Conservation (phyloP, 2,888 invertebrate genomes). For the Cantharis nigra region DNA sequence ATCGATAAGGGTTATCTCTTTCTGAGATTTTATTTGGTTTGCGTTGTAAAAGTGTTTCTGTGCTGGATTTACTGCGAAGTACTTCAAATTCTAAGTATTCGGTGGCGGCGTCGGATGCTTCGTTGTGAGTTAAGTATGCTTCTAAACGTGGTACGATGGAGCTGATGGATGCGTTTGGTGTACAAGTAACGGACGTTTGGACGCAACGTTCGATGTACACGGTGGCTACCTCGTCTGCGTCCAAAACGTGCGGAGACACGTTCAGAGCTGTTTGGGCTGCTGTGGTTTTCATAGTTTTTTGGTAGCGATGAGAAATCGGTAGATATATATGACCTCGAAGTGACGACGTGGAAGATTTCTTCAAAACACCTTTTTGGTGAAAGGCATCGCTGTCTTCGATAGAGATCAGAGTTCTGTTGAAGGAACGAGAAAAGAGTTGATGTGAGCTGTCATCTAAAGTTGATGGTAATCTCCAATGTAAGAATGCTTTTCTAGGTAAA, state of each 20-base stretch:
- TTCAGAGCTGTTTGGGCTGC: slow-evolving; percentile 38
- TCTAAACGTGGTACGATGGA: slow-evolving; percentile 29
- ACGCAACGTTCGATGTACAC: slow-evolving; percentile 34
- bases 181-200: slow-evolving; percentile 38
- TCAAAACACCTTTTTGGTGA: slow-evolving; percentile 1
- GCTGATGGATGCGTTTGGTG: slow-evolving; percentile 33
- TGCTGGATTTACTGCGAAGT: neutral
- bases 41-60: neutral
- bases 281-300: neutral
- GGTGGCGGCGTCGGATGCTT: neutral
- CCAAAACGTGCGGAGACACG: slow-evolving; percentile 40
- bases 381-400: neutral
- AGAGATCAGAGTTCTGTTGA: neutral
- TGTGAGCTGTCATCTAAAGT: neutral
- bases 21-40: neutral
- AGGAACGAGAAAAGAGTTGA: neutral
- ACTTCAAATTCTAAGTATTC: neutral
- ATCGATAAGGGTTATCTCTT: neutral
- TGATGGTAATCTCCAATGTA: slow-evolving; percentile 19
- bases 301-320: neutral
- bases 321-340: neutral
- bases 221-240: slow-evolving; percentile 36
- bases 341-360: neutral
- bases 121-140: slow-evolving; percentile 18
- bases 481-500: slow-evolving; percentile 29